Base-by-base conservation (phyloP, 2,888 invertebrate genomes). In the Plebejus anna region DNA sequence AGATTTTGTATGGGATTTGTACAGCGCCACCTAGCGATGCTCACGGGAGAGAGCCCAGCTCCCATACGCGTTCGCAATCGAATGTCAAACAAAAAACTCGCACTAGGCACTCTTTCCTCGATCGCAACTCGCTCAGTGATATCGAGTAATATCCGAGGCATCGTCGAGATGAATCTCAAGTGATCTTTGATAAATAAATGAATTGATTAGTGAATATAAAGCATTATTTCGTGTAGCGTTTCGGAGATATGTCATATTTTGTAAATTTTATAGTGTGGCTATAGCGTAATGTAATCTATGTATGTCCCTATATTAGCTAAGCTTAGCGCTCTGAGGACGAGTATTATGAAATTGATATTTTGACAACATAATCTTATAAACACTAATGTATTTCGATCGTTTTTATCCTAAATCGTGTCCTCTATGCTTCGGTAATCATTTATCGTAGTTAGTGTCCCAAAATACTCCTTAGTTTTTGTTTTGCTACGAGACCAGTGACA, bases 201-300 rank as follows among this genome's bases (percentile, higher is more conserved):
- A 94, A 93, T 94, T 92, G 93, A 94, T 89, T 93, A 93, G 92
- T 87, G 84, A 86, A 86, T 90, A 88, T 88, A 84, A 88, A 87
- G 83, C 88, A 91, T 92, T 90, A 91, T 91, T 91, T 92, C 91
- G 86, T 89, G 91, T 93, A 92, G 92, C 90, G 86, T 91, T 88
- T 91, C 93, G 88, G 89, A 90, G 90, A 92, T 91, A 94, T 92
- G 93, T 94, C 92, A 94, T 94, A 94, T 94, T 94, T 94, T 94
- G 93, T 94, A 94, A 93, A 94, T 93, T 94, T 93, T 94, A 93
- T 94, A 93, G 92, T 89, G 88, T 92, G 87, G 92, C 92, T 93
- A 89, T 90, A 91, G 89, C 89, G 85, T 87, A 85, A 84, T 91
- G 84, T 92, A 90, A 89, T 83, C 90, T 90, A 87, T 91, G 84